These are phyloP conservation scores for Xenus cinereus DNA, from an alignment of 2,113 vertebrate genomes.

Conservation along the genomic window DNA sequence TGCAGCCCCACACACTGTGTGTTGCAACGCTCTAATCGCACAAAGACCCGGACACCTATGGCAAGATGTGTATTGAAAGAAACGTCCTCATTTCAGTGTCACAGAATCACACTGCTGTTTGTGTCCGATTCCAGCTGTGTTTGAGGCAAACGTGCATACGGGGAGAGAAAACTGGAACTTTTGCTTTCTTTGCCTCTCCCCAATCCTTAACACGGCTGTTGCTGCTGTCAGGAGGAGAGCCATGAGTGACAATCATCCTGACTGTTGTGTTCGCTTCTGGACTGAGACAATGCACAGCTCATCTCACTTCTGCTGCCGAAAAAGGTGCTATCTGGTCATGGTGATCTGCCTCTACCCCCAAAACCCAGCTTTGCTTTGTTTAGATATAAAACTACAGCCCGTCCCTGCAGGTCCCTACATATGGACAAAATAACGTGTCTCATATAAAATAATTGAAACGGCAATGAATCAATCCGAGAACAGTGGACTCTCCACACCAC, in stretches of 20 bases:
- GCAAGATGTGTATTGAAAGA: not conserved
- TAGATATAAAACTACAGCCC: not conserved
- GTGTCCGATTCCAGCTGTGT: not conserved
- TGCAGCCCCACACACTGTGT: not conserved
- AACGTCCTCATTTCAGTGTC: not conserved
- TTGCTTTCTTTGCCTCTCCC: not conserved
- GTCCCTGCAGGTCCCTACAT: not conserved
- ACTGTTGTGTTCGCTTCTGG: accelerated
- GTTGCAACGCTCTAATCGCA: not conserved
- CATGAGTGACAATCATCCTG: not conserved
- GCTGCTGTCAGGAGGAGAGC: not conserved
- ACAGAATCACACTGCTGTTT: not conserved
- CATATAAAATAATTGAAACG: not conserved
- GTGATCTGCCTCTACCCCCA: not conserved
- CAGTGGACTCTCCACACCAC: constrained; percentile 31
- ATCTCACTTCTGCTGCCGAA: not conserved
- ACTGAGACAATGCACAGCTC: not conserved
- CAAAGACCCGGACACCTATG: not conserved
- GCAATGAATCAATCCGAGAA: constrained; percentile 16
- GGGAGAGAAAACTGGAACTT: not conserved
- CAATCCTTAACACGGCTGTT: not conserved
- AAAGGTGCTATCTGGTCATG: not conserved
- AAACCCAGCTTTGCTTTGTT: not conserved
- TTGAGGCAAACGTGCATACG: not conserved
- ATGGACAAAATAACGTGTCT: not conserved